Evolutionary conservation across 2,797 vertebrate genomes (phyloP), one percentile per base, ranked within the genome.

Genomic region (Anas flavirostris): DNA sequence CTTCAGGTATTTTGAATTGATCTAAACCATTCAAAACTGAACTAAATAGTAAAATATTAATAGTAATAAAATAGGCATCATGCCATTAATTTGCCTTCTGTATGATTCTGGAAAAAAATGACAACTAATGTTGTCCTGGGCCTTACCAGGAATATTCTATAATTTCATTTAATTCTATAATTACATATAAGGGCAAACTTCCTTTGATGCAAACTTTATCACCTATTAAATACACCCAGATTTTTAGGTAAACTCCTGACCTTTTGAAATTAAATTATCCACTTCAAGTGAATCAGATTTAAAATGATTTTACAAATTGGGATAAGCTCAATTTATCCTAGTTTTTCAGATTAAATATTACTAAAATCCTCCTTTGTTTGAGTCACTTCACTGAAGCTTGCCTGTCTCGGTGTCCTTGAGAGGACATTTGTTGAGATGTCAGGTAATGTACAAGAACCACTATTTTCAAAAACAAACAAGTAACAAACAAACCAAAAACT

Each of bases 311-410:
- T 93, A 93, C 92, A 97, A 96, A 96, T 91, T 95, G 80, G 82
- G 93, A 94, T 96, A 97, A 97, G 94, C 96, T 95, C 90, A 94
- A 93, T 94, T 96, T 96, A 97, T 96, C 97, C 95, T 76, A 93
- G 93, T 96, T 96, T 96, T 95, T 87, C 82, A 94, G 96, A 96
- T 97, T 96, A 97, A 91, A 92, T 88, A 58, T 86, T 96, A 90
- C 52, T 75, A 91, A 97, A 96, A 96, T 91, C 90, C 73, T 86
- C 33, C 63, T 9, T 74, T 86, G 90, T 84, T 70, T 31, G 83
- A 97, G 78, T 96, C 87, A 95, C 90, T 94, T 94, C 93, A 81
- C 75, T 90, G 85, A 64, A 82, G 68, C 80, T 77, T 93, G 95
- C 35, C 82, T 74, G 14, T 60, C n/a, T 83, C 28, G 2, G 14